These are phyloP conservation scores for Oreochromis niloticus DNA, from an alignment of 2,113 vertebrate genomes.

Conservation along the genomic window DNA sequence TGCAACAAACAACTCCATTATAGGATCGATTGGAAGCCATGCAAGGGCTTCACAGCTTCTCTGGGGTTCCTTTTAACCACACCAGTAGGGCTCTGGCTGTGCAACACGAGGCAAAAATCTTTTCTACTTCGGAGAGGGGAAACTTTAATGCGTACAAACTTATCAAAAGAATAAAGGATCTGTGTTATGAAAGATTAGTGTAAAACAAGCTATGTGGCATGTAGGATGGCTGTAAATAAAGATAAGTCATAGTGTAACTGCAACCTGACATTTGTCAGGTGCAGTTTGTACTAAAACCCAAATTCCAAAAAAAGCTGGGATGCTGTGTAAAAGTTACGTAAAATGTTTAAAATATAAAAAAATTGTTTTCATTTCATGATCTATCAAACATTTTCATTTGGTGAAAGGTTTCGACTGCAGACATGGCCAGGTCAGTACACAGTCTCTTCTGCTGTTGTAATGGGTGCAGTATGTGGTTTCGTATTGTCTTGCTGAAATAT, in stretches of 20 bases:
- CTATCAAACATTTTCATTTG: not conserved
- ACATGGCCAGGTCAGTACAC: not conserved
- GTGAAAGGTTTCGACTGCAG: not conserved
- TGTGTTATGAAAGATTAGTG: not conserved
- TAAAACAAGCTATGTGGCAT: not conserved
- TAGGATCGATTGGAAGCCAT: constrained; percentile 16
- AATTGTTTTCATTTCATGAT: not conserved
- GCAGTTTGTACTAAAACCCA: not conserved
- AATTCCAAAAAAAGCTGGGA: not conserved
- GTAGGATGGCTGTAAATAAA: not conserved
- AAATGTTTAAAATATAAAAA: not conserved
- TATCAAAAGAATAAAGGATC: not conserved
- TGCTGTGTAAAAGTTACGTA: not conserved
- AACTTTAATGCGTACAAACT: not conserved
- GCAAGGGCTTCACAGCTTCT: not conserved
- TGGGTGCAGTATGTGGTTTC: not conserved
- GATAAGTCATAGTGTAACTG: not conserved
- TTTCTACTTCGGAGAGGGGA: not conserved
- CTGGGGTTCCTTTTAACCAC: not conserved
- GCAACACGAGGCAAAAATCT: not conserved
- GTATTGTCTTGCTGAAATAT: not conserved
- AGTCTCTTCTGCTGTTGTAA: not conserved
- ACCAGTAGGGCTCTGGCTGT: not conserved
- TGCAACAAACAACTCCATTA: constrained; percentile 44
- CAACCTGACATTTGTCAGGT: not conserved